Base-by-base conservation (phyloP, 1,140 invertebrate species). In the Eupristina koningsbergeri region DNA sequence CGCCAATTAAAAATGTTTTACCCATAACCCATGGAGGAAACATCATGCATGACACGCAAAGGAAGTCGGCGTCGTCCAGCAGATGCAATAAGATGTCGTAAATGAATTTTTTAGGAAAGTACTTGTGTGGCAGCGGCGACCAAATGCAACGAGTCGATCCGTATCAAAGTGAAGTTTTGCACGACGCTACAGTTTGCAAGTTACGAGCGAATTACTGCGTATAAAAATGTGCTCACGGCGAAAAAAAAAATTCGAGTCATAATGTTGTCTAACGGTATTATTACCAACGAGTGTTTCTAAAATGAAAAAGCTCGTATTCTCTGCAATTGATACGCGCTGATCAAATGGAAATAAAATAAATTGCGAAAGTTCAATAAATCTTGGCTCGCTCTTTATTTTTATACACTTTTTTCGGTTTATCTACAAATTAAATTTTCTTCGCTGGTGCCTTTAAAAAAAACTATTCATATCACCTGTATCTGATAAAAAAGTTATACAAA, bases 401-500 rank as follows among this genome's bases (percentile, higher is more conserved):
- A 74, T 31, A 17, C 36, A 39, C 31, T 39, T 61, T n/a, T 61
- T 39, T 47, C 67, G 67, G 17, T 0, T 71, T 71, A 71, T 71
- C 36, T 39, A 11, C 26, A n/a, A 71, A 71, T 71, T 41, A 26
- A 34, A 71, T 71, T 41, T 41, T 71, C 39, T 71, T 41, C 36
- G 39, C 3, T n/a, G 7, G 22, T 77, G 31, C 19, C 31, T 31
- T 61, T 75, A 19, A 77, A 77, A 76, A n/a, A 34, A 41, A 63
- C 26, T 36, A 64, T 64, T 79, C 61, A 47, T 64, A 79, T 79
- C 34, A 61, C 19, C 36, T 36, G 17, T 26, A 63, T 58, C 50
- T 61, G 69, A 74, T 74, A 41, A 76, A 75, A 69, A 64, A 47
- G 29, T 76, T 82, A 67, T 74, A 64, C 58, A 76, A 75, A 76